phyloP scores from a whole-genome alignment of 2,797 vertebrate species.

The Dryobates pubescens region DNA sequence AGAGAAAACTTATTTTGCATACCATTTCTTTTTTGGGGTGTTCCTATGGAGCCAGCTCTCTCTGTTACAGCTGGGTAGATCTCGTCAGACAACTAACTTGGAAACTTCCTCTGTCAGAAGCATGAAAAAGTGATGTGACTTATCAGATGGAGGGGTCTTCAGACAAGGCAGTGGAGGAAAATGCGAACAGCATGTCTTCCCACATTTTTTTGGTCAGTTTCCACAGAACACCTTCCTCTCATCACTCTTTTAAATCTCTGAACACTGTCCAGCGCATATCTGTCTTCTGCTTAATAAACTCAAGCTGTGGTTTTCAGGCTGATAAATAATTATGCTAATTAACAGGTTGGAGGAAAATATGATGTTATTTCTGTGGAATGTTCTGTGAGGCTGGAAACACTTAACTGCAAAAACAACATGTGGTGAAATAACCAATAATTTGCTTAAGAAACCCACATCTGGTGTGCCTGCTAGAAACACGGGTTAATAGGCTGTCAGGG shows the following conservation, averaged over 20 bases:
- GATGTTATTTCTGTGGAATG: constrained; percentile 90
- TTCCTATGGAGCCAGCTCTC: not conserved
- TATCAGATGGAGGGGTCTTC: not conserved
- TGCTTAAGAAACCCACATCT: constrained; percentile 94
- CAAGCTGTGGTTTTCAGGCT: constrained; percentile 74
- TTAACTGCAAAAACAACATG: constrained; percentile 89
- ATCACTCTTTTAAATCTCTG: constrained; percentile 37
- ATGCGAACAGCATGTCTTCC: constrained; percentile 28
- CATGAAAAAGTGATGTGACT: not conserved
- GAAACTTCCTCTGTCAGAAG: not conserved
- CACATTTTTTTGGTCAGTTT: not conserved
- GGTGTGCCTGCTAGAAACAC: constrained; percentile 85
- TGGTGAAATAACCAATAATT: constrained; percentile 92
- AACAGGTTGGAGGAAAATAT: constrained; percentile 88
- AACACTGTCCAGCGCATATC: constrained; percentile 35
- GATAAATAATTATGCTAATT: constrained; percentile 90
- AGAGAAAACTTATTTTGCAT: not conserved
- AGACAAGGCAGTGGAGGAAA: constrained; percentile 16
- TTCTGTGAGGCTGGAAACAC: constrained; percentile 92
- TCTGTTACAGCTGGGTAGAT: not conserved
- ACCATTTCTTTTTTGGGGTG: not conserved
- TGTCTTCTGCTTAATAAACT: constrained; percentile 67
- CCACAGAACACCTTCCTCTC: constrained; percentile 27
- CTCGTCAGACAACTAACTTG: not conserved
- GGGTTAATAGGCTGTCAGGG: constrained; percentile 88